Evolutionary conservation across 2,888 invertebrate genomes (phyloP).

Genomic region (Lochmaea capreae): DNA sequence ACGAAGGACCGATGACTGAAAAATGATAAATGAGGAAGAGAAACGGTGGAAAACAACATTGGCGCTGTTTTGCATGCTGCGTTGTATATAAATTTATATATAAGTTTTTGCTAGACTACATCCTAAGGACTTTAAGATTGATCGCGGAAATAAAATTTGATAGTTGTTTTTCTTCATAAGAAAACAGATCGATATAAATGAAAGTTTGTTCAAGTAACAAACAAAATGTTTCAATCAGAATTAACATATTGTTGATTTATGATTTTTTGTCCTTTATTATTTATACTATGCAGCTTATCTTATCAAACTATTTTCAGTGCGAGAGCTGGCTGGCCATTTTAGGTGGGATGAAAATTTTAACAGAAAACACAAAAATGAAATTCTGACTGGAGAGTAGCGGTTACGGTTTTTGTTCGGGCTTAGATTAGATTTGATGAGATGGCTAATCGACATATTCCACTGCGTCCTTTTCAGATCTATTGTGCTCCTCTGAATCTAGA

Average conservation of each 20-base stretch:
- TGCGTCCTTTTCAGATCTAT: too few relatives aligned
- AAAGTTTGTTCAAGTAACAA: not conserved
- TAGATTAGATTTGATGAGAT: too few relatives aligned
- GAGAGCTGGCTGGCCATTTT: too few relatives aligned
- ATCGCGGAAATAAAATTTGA: conserved; percentile 19
- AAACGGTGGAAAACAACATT: conserved; percentile 17
- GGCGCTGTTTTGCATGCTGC: conserved; percentile 19
- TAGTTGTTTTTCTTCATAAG: conserved; percentile 11
- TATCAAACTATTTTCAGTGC: too few relatives aligned
- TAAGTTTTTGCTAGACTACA: conserved; percentile 12
- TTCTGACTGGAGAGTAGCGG: too few relatives aligned
- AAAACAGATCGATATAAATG: not conserved
- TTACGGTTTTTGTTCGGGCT: too few relatives aligned
- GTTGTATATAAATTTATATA: conserved; percentile 16
- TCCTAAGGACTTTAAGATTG: conserved; percentile 18
- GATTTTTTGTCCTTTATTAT: not conserved
- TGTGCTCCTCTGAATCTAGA: too few relatives aligned
- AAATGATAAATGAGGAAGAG: conserved; percentile 21
- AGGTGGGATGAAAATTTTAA: too few relatives aligned
- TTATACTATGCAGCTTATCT: not conserved
- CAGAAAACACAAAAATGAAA: too few relatives aligned
- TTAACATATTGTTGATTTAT: not conserved
- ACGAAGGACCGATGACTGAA: conserved; percentile 15
- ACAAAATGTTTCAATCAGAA: not conserved
- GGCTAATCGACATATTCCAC: too few relatives aligned